Evolutionary conservation across 2,888 invertebrate genomes (phyloP).

Genomic region (Agrilus biguttatus): DNA sequence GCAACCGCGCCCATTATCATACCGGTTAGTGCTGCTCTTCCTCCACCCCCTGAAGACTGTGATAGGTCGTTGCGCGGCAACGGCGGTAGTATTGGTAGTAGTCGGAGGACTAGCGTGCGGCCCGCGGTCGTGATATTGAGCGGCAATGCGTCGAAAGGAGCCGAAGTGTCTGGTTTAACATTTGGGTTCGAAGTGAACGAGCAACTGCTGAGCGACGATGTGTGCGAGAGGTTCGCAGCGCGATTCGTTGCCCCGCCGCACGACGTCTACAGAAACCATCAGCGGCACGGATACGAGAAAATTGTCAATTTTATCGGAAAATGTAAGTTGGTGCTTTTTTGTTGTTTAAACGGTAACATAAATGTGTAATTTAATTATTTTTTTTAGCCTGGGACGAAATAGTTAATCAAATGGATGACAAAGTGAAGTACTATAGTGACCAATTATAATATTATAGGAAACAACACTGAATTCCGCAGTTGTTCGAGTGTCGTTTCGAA

Average conservation of each 20-base stretch:
- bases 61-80: not conserved
- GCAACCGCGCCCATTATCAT: not conserved
- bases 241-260: conserved; percentile 28
- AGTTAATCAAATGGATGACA: conserved; percentile 34
- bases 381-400: conserved; percentile 64
- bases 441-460: conserved; percentile 26
- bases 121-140: conserved; percentile 64
- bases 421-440: conserved; percentile 44
- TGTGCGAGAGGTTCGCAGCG: conserved; percentile 32
- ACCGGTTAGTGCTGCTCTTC: not conserved
- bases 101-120: conserved; percentile 22
- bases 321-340: conserved; percentile 33
- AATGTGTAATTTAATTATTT: conserved; percentile 7
- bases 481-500: conserved; percentile 1
- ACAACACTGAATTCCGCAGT: conserved; percentile 1
- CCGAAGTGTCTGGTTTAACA: conserved; percentile 53
- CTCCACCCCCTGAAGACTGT: not conserved
- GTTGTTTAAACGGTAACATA: too few relatives aligned
- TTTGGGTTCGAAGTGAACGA: conserved; percentile 72
- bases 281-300: conserved; percentile 42
- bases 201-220: conserved; percentile 43
- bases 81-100: conserved; percentile 5
- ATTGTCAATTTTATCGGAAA: conserved; percentile 47
- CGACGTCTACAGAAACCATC: conserved; percentile 24
- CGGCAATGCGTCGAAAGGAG: conserved; percentile 33